Conservation (phyloP, 37 sponge, comb jelly and placozoan species). For the Crambe crambe region DNA sequence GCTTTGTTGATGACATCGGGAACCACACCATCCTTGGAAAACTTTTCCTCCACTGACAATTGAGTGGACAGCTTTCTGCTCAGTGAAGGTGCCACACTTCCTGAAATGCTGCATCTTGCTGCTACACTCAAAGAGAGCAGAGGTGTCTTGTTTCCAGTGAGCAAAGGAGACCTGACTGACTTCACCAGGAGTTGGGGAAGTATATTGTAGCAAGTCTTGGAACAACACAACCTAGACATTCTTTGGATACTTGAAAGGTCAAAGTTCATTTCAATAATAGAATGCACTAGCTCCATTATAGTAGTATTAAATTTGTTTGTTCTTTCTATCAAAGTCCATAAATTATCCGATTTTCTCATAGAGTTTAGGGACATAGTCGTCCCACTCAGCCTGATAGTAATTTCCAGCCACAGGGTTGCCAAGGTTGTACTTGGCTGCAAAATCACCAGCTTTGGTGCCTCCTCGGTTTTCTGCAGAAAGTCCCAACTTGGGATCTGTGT, state of each 20-base stretch:
- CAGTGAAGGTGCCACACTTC: too few species aligned
- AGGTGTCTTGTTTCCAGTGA: too few species aligned
- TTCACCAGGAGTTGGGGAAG: too few species aligned
- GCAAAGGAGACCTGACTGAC: too few species aligned
- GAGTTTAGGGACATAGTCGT: constrained; percentile 91
- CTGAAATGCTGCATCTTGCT: too few species aligned
- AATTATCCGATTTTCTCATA: constrained; percentile 53
- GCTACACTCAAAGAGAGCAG: too few species aligned
- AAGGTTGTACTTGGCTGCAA: constrained; percentile 76
- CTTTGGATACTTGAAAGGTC: too few species aligned
- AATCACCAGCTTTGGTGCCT: constrained; percentile 46
- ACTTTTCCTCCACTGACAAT: background rate
- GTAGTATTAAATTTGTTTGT: constrained; percentile 26
- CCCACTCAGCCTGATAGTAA: constrained; percentile 85
- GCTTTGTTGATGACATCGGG: background rate
- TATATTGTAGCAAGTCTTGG: too few species aligned
- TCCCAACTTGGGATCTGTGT: constrained; percentile 38
- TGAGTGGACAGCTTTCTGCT: too few species aligned
- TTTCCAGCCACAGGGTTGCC: constrained; percentile 84
- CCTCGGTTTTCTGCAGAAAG: constrained; percentile 32
- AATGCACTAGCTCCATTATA: background rate
- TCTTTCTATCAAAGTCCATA: too few species aligned
- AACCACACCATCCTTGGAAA: background rate
- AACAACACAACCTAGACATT: too few species aligned
- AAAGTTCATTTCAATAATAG: too few species aligned